Base-by-base conservation (phyloP, 2,888 invertebrate genomes). In the Drosophila formosana region DNA sequence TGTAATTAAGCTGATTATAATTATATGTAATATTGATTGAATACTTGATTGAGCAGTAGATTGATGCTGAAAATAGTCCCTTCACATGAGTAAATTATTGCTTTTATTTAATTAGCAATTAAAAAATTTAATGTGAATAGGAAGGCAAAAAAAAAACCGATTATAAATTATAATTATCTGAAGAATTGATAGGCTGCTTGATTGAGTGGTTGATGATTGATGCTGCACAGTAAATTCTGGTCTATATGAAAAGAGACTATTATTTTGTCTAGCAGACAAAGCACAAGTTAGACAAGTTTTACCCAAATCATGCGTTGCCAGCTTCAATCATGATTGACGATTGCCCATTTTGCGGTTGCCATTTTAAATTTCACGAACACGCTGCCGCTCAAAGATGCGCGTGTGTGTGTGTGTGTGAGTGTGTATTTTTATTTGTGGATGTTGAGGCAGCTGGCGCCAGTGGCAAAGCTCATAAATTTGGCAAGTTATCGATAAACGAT, bases 401-500 rank as follows among this genome's bases (percentile, higher is more conserved):
- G 34, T 11, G 37, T 39, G n/a, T 3, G 34, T 11, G 37, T 39
- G n/a, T 39, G 39, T 18, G 18, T 3, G 34, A 3, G 37, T 39
- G n/a, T 13, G 13, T 13, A n/a, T 39, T n/a, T 37, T 37, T 34
- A 34, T 34, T 13, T 39, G 39, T 18, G 39, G 39, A 37, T 39
- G 71, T 45, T 52, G 52, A 47, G 18, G 47, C 75, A 75, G 52
- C 62, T 75, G 75, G 71, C 75, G 66, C 66, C 75, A 28, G 34
- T 64, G 62, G 49, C 76, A 73, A 66, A 65, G 68, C 45, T 62
- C 85, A 82, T 82, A 82, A 85, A 82, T 78, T 71, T 25, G n/a
- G 43, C 43, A 50, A 78, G 76, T 80, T 84, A 88, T 84, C 88
- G 84, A 84, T 78, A 78, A 79, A 78, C 79, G 79, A 78, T 78